Base-by-base conservation (phyloP, 2,888 invertebrate genomes). In the Trissolcus japonicus region DNA sequence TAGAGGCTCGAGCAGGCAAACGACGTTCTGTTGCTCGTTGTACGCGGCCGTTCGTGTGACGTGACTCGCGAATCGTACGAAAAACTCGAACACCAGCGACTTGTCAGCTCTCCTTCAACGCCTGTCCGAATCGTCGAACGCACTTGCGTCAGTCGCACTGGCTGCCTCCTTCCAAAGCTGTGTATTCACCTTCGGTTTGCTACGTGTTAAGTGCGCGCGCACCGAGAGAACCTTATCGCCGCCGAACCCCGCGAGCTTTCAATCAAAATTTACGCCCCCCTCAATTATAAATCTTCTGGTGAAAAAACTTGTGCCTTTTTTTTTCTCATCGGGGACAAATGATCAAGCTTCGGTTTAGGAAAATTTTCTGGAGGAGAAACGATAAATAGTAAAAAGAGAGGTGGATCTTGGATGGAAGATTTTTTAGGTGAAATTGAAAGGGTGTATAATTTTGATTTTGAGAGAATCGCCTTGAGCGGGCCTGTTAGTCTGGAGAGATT, bases 131-230 rank as follows among this genome's bases (percentile, higher is more conserved):
- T 76, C 72, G 63, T 68, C 71, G 59, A 62, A 78, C 78, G 78
- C 74, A 78, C 78, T 78, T 78, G 78, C 78, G 74, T 73, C 77
- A 65, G 59, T 67, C 73, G 78, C 77, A 66, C 66, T 76, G 55
- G 16, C 57, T 59, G 55, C 67, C 77, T 61, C 71, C 69, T 57
- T 69, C 68, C 66, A 56, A 50, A 25, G 56, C 69, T 68, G 76
- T 65, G 51, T 65, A 69, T 75, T 66, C 69, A 51, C 72, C 68
- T 69, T 78, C 78, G 69, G 56, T 62, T 67, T 57, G 41, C 60
- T 72, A 63, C 75, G 21, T 46, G 25, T 6, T 46, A 56, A 71
- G 56, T 79, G 79, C 79, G 77, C 79, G 79, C 77, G 75, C 77
- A 69, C 7, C 35, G 9, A 55, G 9, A 55, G 55, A 35, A 29